Evolutionary conservation across 1,140 invertebrate genomes (phyloP), one percentile per base, ranked within the genome.

Genomic region (Neotoxoptera formosana): DNA sequence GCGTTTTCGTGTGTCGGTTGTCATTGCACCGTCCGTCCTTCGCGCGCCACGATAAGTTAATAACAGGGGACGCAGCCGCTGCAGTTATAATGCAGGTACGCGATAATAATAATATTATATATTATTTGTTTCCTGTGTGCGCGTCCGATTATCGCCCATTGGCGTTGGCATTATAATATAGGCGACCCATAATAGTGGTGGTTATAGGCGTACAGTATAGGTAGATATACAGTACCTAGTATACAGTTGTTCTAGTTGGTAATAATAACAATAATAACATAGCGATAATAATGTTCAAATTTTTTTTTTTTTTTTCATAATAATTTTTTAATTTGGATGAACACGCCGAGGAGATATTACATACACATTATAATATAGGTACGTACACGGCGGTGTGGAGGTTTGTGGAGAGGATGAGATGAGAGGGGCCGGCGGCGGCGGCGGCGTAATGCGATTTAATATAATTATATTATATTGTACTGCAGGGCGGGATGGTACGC

Each of bases 381-480:
- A 86, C 84, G 30, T 86, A 47, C n/a, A 20, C n/a, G n/a, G 87
- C 23, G 45, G n/a, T 45, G 47, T 45, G 47, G 47, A 9, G 84
- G 84, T 51, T n/a, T 7, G 87, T 1, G n/a, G 30, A 17, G 47
- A 53, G 51, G 51, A 53, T 53, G 51, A 53, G 51, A 53, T 53
- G 51, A 53, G 51, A 20, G 47, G 25, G 48, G 87, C n/a, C 14
- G n/a, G 86, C 60, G 45, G 30, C 9, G 86, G 47, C 11, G 30
- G 7, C 17, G 48, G 14, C 30, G 21, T 56, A 56, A 56, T 56
- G 88, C 88, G 36, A 89, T 89, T 56, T 56, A 56, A 89, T 89
- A 89, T 89, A 89, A 56, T 89, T 56, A 89, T 56, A 89, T 89
- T 56, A n/a, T n/a, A n/a, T n/a, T n/a, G n/a, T n/a, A 89, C 9